Percentiles rank a stretch among this genome's conserved stretches.
Conservation (phyloP, 2,888 invertebrate genomes). For the Tetranychus piercei region DNA sequence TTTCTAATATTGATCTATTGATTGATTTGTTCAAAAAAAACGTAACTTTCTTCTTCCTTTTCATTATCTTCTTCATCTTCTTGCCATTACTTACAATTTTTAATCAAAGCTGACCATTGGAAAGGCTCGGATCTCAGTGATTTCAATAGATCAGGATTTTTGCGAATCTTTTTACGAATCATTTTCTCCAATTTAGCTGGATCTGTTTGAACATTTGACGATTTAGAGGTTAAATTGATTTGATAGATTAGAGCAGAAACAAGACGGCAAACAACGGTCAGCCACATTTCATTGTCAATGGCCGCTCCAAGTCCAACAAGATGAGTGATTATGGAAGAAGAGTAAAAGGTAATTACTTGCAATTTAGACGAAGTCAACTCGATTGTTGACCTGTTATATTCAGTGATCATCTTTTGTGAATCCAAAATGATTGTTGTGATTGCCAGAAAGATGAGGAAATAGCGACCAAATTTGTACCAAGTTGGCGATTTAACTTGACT, state of each 20-base stretch:
- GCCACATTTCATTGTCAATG: conserved; percentile 8
- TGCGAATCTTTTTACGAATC: conserved; percentile 3
- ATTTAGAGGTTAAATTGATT: not conserved
- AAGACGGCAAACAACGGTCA: conserved; percentile 6
- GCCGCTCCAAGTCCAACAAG: conserved; percentile 3
- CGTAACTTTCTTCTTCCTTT: too few relatives aligned
- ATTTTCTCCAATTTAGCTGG: conserved; percentile 1
- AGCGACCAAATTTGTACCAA: conserved; percentile 10
- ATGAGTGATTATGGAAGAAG: not conserved
- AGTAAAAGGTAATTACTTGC: conserved; percentile 1
- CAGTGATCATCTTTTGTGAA: not conserved
- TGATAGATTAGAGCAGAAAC: conserved; percentile 5
- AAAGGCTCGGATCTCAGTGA: not conserved
- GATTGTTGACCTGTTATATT: not conserved
- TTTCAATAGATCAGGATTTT: conserved; percentile 4
- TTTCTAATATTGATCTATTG: too few relatives aligned
- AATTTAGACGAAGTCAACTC: not conserved
- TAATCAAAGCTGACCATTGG: not conserved
- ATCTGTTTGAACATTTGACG: not conserved
- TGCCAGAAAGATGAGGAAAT: conserved; percentile 3
- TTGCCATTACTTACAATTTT: not conserved
- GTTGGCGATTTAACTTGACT: not conserved
- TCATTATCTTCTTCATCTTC: too few relatives aligned
- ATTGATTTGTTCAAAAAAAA: too few relatives aligned
- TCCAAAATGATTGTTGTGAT: conserved; percentile 3